Evolutionary conservation across 2,888 invertebrate genomes (phyloP).

Genomic region (Boloria euphrosyne): DNA sequence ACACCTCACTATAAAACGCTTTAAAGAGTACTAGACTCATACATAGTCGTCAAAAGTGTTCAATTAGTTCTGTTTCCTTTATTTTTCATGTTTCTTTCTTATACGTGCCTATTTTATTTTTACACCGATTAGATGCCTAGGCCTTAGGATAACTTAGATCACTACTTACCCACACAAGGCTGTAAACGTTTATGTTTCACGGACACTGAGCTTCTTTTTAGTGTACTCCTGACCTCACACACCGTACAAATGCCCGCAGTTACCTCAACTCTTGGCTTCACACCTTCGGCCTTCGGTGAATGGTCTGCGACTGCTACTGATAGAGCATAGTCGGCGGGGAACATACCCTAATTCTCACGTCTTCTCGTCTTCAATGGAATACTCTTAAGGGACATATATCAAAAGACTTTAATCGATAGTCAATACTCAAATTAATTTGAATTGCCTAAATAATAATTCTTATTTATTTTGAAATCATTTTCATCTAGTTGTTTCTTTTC

Average conservation of each 20-base stretch:
- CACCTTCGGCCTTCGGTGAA: slow-evolving; percentile 76
- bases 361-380: slow-evolving; percentile 57
- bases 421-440: background rate
- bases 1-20: slow-evolving; percentile 77
- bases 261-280: slow-evolving; percentile 82
- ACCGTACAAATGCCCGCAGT: slow-evolving; percentile 82
- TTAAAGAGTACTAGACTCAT: slow-evolving; percentile 78
- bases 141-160: slow-evolving; percentile 80
- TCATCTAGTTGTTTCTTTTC: background rate
- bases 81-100: slow-evolving; percentile 63
- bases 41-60: slow-evolving; percentile 77
- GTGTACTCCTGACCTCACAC: slow-evolving; percentile 81
- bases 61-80: slow-evolving; percentile 74
- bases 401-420: background rate
- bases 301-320: slow-evolving; percentile 61
- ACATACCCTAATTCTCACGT: slow-evolving; percentile 63
- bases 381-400: slow-evolving; percentile 67
- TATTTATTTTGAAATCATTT: background rate
- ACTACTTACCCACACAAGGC: slow-evolving; percentile 80
- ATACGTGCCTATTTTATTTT: slow-evolving; percentile 78
- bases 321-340: slow-evolving; percentile 65
- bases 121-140: slow-evolving; percentile 80
- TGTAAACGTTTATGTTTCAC: slow-evolving; percentile 79
- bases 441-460: background rate
- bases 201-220: slow-evolving; percentile 81